A percentile compares a stretch with the other conserved stretches of the same genome.
Conservation (phyloP, 2,113 vertebrate species). For the Paracanthobrama guichenoti region DNA sequence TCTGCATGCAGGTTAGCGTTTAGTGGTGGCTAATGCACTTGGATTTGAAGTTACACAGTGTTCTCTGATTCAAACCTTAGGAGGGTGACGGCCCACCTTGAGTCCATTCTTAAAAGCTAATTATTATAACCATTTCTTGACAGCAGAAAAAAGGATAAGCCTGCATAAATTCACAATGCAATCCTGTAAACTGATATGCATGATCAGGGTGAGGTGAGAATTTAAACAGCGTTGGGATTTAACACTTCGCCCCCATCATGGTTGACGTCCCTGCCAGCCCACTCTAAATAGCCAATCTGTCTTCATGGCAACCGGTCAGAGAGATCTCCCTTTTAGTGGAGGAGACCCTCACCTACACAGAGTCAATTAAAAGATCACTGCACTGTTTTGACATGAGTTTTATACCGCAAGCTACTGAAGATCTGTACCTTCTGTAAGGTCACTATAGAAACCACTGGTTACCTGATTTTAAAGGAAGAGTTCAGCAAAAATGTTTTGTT, state of each 20-base stretch:
- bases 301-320: slow-evolving; percentile 63
- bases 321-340: slow-evolving; percentile 55
- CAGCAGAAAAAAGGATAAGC: neutral
- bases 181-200: slow-evolving; percentile 36
- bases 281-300: slow-evolving; percentile 64
- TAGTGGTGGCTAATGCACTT: slow-evolving; percentile 16
- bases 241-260: slow-evolving; percentile 34
- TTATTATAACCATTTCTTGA: neutral
- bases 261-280: slow-evolving; percentile 37
- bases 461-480: neutral
- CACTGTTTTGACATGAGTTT: slow-evolving; percentile 28
- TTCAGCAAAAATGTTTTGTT: neutral
- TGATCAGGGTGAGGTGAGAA: slow-evolving; percentile 45
- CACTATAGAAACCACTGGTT: neutral
- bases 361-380: slow-evolving; percentile 16
- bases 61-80: slow-evolving; percentile 3
- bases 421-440: neutral
- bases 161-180: slow-evolving; percentile 20
- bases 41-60: neutral
- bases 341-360: slow-evolving; percentile 31
- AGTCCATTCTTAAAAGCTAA: neutral
- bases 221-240: slow-evolving; percentile 48
- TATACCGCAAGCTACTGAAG: slow-evolving; percentile 16
- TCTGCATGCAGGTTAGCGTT: slow-evolving; percentile 46
- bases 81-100: neutral